phyloP scores from a whole-genome alignment of 2,113 vertebrate genomes.

The Hyperopisus bebe region DNA sequence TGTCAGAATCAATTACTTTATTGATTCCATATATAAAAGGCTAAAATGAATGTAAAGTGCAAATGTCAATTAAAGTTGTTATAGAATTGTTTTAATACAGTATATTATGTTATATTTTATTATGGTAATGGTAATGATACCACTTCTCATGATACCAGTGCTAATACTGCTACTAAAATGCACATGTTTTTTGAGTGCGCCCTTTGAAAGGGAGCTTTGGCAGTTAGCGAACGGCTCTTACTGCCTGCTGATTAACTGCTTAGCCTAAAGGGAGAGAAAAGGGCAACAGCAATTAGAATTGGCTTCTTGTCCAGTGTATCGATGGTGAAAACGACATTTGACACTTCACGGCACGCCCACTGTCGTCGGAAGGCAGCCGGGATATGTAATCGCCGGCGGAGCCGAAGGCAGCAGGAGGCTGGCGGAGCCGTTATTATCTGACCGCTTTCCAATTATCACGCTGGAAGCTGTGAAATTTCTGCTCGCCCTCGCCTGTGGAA shows the following conservation, averaged over 20 bases:
- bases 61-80: background rate
- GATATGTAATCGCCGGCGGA: background rate
- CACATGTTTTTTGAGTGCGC: background rate
- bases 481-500: background rate
- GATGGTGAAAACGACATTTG: background rate
- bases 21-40: no score
- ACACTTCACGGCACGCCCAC: background rate
- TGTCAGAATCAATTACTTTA: background rate
- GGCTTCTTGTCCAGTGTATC: background rate
- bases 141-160: background rate
- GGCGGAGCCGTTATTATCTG: constrained; percentile 15
- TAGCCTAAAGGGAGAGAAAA: background rate
- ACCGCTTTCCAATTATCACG: constrained; percentile 25
- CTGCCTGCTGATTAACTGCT: background rate
- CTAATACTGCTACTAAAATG: background rate
- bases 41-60: background rate
- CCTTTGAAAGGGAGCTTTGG: background rate
- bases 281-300: background rate
- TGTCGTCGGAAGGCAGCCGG: background rate
- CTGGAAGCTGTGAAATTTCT: constrained; percentile 15
- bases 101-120: background rate
- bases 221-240: background rate
- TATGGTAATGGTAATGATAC: background rate
- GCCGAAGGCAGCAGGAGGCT: background rate
- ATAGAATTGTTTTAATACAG: background rate